These are phyloP conservation scores for Liparis tanakae DNA, from an alignment of 2,797 vertebrate genomes.

Conservation along the genomic window DNA sequence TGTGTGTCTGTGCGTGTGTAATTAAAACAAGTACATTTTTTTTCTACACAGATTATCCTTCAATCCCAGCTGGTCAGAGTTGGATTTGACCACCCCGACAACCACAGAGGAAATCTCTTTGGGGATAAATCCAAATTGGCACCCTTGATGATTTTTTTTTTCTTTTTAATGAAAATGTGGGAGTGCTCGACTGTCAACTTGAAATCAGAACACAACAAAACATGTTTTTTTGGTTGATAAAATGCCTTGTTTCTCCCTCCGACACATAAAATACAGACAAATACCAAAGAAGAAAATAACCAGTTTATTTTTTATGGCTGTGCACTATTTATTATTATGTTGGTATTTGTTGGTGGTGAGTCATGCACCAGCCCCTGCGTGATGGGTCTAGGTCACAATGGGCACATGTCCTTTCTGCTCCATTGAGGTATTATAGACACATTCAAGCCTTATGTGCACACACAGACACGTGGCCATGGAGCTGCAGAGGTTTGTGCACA, in stretches of 20 bases:
- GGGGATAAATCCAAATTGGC: slow-evolving; percentile 82
- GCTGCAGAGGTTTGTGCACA: slow-evolving; percentile 63
- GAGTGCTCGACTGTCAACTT: slow-evolving; percentile 46
- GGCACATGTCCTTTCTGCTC: slow-evolving; percentile 7
- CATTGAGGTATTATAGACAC: slow-evolving; percentile 35
- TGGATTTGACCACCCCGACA: slow-evolving; percentile 81
- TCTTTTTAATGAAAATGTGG: slow-evolving; percentile 52
- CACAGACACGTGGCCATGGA: slow-evolving; percentile 42
- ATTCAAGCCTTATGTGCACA: slow-evolving; percentile 61
- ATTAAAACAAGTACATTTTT: slow-evolving; percentile 85
- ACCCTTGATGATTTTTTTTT: slow-evolving; percentile 67
- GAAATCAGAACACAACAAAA: slow-evolving; percentile 24
- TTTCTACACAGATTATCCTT: slow-evolving; percentile 81
- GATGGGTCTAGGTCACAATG: slow-evolving; percentile 1
- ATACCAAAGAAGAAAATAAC: not conserved
- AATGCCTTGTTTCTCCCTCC: not conserved
- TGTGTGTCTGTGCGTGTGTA: slow-evolving; percentile 73
- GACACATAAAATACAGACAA: not conserved
- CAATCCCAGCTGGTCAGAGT: slow-evolving; percentile 83
- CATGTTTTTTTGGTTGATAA: not conserved
- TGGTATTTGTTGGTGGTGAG: not conserved
- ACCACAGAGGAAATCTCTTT: slow-evolving; percentile 81
- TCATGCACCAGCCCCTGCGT: not conserved
- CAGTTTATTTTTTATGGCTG: slow-evolving; percentile 11
- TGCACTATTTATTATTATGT: not conserved